A percentile compares a stretch with the other conserved stretches of the same genome.
Conservation (phyloP, 2,888 invertebrate genomes). For the Apoda limacodes region DNA sequence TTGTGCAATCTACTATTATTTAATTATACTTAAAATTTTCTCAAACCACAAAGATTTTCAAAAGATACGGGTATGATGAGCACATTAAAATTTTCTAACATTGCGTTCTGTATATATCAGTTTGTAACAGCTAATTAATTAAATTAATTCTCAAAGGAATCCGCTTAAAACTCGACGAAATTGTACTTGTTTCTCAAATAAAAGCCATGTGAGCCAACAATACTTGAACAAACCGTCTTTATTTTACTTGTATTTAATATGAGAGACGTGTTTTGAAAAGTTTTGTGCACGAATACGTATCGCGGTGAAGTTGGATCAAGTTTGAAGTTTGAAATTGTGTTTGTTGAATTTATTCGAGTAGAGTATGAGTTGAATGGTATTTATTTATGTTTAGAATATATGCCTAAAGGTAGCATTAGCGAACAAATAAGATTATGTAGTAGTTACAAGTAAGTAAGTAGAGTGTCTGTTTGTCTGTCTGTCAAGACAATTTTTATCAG, state of each 20-base stretch:
- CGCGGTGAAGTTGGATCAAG: constrained; percentile 35
- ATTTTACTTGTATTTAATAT: constrained; percentile 63
- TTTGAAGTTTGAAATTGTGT: constrained; percentile 48
- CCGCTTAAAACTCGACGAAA: constrained; percentile 41
- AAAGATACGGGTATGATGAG: too few relatives aligned
- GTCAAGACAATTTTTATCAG: too few relatives aligned
- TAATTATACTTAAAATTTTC: too few relatives aligned
- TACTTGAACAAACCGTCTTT: constrained; percentile 48
- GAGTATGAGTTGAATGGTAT: constrained; percentile 27
- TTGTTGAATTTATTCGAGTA: constrained; percentile 32
- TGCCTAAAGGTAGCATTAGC: too few relatives aligned
- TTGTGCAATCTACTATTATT: too few relatives aligned
- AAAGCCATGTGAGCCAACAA: constrained; percentile 48
- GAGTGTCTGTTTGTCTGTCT: too few relatives aligned
- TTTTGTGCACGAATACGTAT: constrained; percentile 31
- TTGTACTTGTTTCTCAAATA: constrained; percentile 50
- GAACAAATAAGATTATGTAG: too few relatives aligned
- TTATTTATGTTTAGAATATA: too few relatives aligned
- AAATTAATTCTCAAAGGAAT: constrained; percentile 49
- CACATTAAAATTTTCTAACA: too few relatives aligned
- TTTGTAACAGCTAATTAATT: constrained; percentile 48
- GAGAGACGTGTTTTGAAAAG: constrained; percentile 50
- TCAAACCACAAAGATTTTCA: too few relatives aligned
- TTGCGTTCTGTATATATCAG: too few relatives aligned
- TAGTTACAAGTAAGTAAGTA: too few relatives aligned